phyloP scores from a whole-genome alignment of 2,113 vertebrate genomes.

The Hippocampus mohnikei region DNA sequence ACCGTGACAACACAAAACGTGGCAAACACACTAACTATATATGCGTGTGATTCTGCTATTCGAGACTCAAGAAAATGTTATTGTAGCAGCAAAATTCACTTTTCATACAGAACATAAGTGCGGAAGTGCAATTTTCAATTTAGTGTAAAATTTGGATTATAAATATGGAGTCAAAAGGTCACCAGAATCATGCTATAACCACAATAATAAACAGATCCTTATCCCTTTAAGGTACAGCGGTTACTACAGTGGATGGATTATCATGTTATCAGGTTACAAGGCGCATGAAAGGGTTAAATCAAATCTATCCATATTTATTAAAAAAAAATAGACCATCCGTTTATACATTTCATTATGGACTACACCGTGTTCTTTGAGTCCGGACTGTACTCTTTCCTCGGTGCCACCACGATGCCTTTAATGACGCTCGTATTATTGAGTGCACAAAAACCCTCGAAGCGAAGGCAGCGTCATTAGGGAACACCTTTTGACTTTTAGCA shows the following conservation, averaged over 20 bases:
- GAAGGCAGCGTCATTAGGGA: constrained; percentile 12
- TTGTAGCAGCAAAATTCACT: neutral
- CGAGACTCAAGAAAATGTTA: neutral
- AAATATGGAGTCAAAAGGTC: neutral
- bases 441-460: neutral
- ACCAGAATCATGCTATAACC: neutral
- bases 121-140: too few species aligned
- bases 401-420: neutral
- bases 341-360: too few species aligned
- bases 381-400: neutral
- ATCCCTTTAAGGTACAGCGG: too few species aligned
- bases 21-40: neutral
- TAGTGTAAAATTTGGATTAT: neutral
- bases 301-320: too few species aligned
- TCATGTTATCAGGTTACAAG: too few species aligned
- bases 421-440: neutral
- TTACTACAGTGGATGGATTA: too few species aligned
- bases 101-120: too few species aligned
- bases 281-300: too few species aligned
- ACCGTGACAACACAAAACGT: constrained; percentile 19
- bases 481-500: constrained; percentile 16
- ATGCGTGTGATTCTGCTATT: neutral
- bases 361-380: neutral
- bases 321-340: too few species aligned
- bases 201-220: neutral